Base-by-base conservation (phyloP, 2,888 invertebrate species). In the Drosophila pegasa region DNA sequence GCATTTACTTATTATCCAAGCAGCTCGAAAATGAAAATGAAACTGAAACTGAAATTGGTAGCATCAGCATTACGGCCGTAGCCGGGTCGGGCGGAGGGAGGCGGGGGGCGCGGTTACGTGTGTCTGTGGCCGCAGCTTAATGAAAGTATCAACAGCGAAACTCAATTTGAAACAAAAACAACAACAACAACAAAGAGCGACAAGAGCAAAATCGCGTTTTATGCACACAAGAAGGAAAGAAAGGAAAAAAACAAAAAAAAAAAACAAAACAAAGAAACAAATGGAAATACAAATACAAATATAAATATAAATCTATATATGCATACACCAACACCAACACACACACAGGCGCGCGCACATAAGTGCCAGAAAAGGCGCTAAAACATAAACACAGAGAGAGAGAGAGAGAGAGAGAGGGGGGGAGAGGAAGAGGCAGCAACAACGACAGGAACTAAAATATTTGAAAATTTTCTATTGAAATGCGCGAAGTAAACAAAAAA, bases 141-240 rank as follows among this genome's bases (percentile, higher is more conserved):
- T 80, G 74, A 84, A 80, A 71, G 82, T 78, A 85, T 78, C 75
- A 82, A 71, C 78, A 76, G 51, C 56, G 50, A 78, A 87, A 85
- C 86, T 85, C 79, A 81, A 87, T 87, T 85, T 85, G 59, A 81
- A 80, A 87, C 69, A 78, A 78, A 58, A 79, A 74, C 78, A 81
- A 48, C 48, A 20, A 9, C 20, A 48, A 20, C 33, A 33, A 58
- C 27, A n/a, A n/a, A n/a, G n/a, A 25, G 25, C 50, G 54, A 33
- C 48, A 35, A 31, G 37, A 31, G 22, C 31, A 33, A 55, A 35
- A 45, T 25, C 48, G 51, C 37, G 40, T 61, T 71, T 43, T 54
- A 72, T 35, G 65, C 54, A 72, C 64, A 52, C 12, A 16, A 51
- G 33, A 29, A n/a, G n/a, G n/a, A n/a, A n/a, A n/a, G n/a, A n/a